Evolutionary conservation across 2,888 invertebrate genomes (phyloP), one percentile per base, ranked within the genome.

Genomic region (Hyposoter dolosus): DNA sequence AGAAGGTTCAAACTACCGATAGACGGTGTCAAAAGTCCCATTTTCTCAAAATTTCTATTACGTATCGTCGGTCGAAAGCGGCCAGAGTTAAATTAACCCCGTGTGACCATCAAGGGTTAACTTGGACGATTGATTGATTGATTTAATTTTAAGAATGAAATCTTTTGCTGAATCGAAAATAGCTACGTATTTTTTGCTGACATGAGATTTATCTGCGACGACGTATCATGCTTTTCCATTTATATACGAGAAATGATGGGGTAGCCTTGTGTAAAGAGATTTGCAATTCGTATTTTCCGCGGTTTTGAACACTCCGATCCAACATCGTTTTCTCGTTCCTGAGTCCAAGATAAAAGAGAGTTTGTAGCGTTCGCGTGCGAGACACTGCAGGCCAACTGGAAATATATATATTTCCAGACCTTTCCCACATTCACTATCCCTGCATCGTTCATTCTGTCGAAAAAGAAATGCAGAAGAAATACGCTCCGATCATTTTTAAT

Each of bases 251-350:
- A 28, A 60, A 60, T 60, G 4, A 15, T 60, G 28, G 15, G 15
- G 6, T 28, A 15, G 28, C 15, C 60, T 60, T 28, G 60, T 28
- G 28, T 56, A 60, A 28, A 74, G 32, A 53, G 53, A 53, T 15
- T 35, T 17, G 17, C 40, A 15, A 43, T 76, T 45, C 63, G 28
- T 45, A 63, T 76, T 43, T 63, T 47, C 23, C 47, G 28, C 12
- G n/a, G 28, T 76, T 66, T 66, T 47, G 47, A 47, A 63, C 76
- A 63, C 45, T 45, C 63, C 12, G 43, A 28, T 23, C 17, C 40
- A 15, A 60, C 28, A 28, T 65, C 65, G 40, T 40, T 65, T 65
- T 40, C 35, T 40, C n/a, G 15, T 65, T 50, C 19, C 28, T 15
- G 76, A 17, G 19, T 45, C 12, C 35, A n/a, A 19, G 40, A 60